A percentile compares a stretch with the other conserved stretches of the same genome.
Evolutionary conservation across 2,113 vertebrate species (phyloP).

Genomic region (Morone saxatilis): DNA sequence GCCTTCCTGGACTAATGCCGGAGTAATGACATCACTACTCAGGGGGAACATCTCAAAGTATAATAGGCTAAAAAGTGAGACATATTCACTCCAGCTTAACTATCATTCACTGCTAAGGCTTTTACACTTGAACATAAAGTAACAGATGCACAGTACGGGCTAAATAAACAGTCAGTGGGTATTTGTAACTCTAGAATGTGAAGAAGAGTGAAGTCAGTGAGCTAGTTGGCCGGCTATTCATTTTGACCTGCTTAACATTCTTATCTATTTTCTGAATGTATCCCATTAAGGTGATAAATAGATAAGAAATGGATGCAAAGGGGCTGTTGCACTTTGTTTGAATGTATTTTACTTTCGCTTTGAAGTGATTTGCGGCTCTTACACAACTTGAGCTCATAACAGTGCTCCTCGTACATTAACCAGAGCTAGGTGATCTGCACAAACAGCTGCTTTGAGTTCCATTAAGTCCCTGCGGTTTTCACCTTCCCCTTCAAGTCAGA

Average conservation of each 20-base stretch:
- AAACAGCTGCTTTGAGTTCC: constrained; percentile 68
- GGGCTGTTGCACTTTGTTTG: background rate
- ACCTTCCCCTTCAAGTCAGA: constrained; percentile 62
- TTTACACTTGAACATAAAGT: background rate
- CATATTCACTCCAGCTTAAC: background rate
- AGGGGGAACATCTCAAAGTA: constrained; percentile 52
- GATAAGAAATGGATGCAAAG: constrained; percentile 8
- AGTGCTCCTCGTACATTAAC: background rate
- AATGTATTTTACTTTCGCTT: constrained; percentile 1
- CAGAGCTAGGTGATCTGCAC: constrained; percentile 52
- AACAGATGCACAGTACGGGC: too few relatives aligned
- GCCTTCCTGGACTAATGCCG: constrained; percentile 69
- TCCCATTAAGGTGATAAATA: background rate
- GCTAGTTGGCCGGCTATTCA: background rate
- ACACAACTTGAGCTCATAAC: background rate
- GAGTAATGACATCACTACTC: constrained; percentile 75
- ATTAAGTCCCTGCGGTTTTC: constrained; percentile 55
- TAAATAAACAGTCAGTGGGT: background rate
- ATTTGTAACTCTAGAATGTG: background rate
- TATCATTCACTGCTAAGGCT: background rate
- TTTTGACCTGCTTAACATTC: background rate
- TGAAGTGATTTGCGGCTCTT: constrained; percentile 34
- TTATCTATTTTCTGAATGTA: background rate
- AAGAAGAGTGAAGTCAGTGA: background rate
- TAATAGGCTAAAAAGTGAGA: constrained; percentile 21